Evolutionary conservation across 1,140 invertebrate species (phyloP).

Genomic region (Psilanteris sp.): DNA sequence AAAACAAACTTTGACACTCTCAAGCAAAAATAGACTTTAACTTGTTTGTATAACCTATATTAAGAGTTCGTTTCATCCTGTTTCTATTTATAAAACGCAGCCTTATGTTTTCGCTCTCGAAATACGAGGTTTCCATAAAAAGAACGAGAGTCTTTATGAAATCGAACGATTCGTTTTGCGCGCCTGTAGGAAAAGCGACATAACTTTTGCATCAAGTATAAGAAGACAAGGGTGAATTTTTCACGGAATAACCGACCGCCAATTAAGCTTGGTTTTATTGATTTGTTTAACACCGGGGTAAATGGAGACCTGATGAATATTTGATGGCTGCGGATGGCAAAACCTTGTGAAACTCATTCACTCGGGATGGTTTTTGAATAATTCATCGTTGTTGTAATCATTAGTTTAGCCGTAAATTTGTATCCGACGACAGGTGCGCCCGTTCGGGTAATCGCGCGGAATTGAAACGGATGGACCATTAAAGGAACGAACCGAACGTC

Average conservation of each 20-base stretch:
- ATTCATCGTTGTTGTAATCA: constrained; percentile 46
- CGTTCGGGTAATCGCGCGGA: neutral
- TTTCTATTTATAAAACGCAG: no score
- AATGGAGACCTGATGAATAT: constrained; percentile 47
- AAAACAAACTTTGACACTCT: no score
- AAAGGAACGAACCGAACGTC: no score
- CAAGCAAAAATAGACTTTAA: no score
- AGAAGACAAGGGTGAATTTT: constrained; percentile 30
- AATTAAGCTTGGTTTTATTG: constrained; percentile 55
- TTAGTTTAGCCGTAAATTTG: constrained; percentile 27
- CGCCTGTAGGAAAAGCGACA: no score
- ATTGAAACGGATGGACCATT: no score
- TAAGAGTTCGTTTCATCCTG: no score
- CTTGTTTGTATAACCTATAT: no score
- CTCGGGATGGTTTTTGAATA: constrained; percentile 32
- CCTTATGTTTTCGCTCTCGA: no score
- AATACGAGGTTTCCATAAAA: no score
- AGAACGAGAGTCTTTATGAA: no score
- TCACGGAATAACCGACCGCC: constrained; percentile 22
- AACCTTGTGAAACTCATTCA: constrained; percentile 39
- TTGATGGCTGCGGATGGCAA: constrained; percentile 47
- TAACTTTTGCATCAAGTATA: neutral
- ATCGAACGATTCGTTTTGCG: no score
- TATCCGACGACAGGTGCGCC: constrained; percentile 5
- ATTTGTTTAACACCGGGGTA: constrained; percentile 42